phyloP scores from a whole-genome alignment of 2,888 invertebrate genomes.

The Brachypalpus laphriformis region DNA sequence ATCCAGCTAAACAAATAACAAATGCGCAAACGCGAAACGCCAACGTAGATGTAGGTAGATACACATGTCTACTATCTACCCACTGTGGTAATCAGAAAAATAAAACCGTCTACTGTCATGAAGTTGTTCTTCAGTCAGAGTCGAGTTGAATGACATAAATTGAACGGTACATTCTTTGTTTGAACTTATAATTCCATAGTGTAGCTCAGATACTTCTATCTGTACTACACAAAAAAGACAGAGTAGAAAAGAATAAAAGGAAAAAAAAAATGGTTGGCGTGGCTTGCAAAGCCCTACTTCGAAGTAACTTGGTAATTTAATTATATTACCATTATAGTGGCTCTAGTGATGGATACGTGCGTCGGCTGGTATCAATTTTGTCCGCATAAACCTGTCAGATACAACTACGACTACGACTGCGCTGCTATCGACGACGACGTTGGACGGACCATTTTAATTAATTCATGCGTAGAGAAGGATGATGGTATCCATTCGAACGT shows the following conservation, averaged over 20 bases:
- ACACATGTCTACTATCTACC: neutral
- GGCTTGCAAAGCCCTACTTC: conserved; percentile 24
- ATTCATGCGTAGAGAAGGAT: conserved; percentile 65
- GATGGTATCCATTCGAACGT: conserved; percentile 46
- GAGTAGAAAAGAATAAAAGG: neutral
- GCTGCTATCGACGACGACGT: conserved; percentile 12
- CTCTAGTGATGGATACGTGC: conserved; percentile 1
- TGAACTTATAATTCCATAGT: conserved; percentile 54
- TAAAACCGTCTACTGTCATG: conserved; percentile 3
- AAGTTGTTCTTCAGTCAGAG: conserved; percentile 33
- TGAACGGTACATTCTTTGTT: conserved; percentile 59
- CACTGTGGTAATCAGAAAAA: conserved; percentile 1
- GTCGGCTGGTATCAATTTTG: conserved; percentile 47
- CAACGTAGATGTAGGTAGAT: neutral
- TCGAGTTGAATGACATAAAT: conserved; percentile 60
- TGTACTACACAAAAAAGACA: conserved; percentile 4
- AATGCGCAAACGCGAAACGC: conserved; percentile 37
- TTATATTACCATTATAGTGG: conserved; percentile 52
- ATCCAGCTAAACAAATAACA: conserved; percentile 14
- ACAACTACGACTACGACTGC: neutral
- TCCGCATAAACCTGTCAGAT: conserved; percentile 14
- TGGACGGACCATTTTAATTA: conserved; percentile 53
- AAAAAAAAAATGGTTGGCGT: neutral
- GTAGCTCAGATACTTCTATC: conserved; percentile 16
- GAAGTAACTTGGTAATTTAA: conserved; percentile 46